Conservation (phyloP, 2,888 invertebrate genomes). For the Ceramica pisi region DNA sequence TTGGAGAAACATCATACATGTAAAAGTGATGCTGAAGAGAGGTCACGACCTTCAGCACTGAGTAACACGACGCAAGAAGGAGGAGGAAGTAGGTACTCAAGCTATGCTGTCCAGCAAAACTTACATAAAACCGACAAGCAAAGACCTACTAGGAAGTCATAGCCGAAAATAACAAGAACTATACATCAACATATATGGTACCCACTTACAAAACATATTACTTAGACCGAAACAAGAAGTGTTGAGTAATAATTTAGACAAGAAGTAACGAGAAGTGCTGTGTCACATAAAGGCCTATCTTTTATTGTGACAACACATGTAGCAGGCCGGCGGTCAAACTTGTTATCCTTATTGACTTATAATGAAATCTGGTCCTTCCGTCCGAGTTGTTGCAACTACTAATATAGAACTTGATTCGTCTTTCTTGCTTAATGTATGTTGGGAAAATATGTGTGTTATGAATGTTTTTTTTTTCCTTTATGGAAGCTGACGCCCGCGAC, state of each 20-base stretch:
- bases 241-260: conserved; percentile 50
- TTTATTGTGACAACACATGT: conserved; percentile 56
- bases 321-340: conserved; percentile 41
- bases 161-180: conserved; percentile 18
- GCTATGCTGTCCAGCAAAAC: no score
- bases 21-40: no score
- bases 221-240: conserved; percentile 18
- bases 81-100: no score
- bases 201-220: conserved; percentile 21
- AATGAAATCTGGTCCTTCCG: conserved; percentile 47
- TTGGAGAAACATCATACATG: no score
- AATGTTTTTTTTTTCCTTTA: no score
- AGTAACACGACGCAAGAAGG: no score
- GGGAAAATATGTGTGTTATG: not conserved
- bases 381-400: conserved; percentile 31
- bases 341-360: conserved; percentile 54
- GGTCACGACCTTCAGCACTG: no score
- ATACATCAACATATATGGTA: not conserved
- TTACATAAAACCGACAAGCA: not conserved
- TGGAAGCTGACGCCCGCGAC: no score
- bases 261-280: conserved; percentile 25
- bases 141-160: not conserved
- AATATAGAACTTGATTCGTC: not conserved
- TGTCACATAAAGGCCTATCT: conserved; percentile 44
- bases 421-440: not conserved